Base-by-base conservation (phyloP, 2,888 invertebrate genomes). In the Maniola hyperantus region DNA sequence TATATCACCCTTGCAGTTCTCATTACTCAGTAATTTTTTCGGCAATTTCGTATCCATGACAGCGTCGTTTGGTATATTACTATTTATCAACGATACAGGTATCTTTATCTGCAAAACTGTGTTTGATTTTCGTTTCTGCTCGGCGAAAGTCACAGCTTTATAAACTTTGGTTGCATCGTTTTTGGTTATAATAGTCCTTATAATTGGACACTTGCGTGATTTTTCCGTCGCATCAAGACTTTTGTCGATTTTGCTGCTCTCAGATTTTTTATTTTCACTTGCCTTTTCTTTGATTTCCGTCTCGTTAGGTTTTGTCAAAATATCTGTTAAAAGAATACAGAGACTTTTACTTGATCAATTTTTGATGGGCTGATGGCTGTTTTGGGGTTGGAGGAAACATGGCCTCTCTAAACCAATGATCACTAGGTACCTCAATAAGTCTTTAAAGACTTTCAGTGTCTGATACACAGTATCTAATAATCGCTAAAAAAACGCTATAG, bases 91-190 rank as follows among this genome's bases (percentile, higher is more conserved):
- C 8, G 69, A 67, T 5, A 61, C 75, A 0, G 85, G 83, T 11
- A 87, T 81, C 15, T 81, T 84, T 0, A 87, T 83, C 60, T 83
- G 72, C 1, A 75, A 76, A 1, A 42, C 54, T 0, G 69, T 63
- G 13, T 74, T 42, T 7, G 15, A 72, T 0, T 62, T 63, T 0
- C 67, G 61, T 64, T 76, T 80, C 2, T 77, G 71, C 5, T 87
- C 85, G 0, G 78, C 78, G 62, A 88, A 87, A 0, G 83, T 82
- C 0, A 89, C 85, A 0, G 86, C 80, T 76, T 88, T 89, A 66
- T 77, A 86, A 0, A 79, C 66, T 67, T 74, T 79, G 0, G 73
- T 65, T 0, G 69, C 44, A 2, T 79, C 79, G n/a, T 75, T 75
- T 63, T 77, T 82, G 0, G 80, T 72, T 4, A 72, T 76, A 0